Conservation (phyloP, 2,113 vertebrate species). For the Alligator mississippiensis region DNA sequence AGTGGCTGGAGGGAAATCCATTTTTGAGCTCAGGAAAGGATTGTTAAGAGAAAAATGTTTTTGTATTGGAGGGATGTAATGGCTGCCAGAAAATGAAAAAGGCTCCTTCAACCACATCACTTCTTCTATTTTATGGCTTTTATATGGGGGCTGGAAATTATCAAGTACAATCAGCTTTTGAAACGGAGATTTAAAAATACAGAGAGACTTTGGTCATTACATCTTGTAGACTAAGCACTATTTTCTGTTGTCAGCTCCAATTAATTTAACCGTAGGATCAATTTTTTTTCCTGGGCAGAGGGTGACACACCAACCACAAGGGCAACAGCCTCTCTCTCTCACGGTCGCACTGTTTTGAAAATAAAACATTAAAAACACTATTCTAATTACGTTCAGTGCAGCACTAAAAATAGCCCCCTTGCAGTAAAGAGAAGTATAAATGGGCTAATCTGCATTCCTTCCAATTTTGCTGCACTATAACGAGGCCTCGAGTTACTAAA, state of each 20-base stretch:
- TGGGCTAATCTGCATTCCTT: neutral
- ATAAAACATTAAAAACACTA: neutral
- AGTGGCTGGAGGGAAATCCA: constrained; percentile 80
- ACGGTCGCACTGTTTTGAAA: neutral
- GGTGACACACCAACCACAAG: neutral
- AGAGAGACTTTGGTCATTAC: neutral
- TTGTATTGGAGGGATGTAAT: constrained; percentile 73
- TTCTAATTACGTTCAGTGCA: neutral
- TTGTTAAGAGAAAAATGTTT: constrained; percentile 62
- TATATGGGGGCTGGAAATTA: constrained; percentile 30
- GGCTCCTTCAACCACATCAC: constrained; percentile 26
- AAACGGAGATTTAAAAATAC: constrained; percentile 42
- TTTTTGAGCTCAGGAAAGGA: constrained; percentile 76
- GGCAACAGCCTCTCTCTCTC: neutral
- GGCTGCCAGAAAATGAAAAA: constrained; percentile 71
- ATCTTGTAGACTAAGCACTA: neutral
- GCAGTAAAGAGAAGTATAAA: neutral
- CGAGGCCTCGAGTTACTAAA: neutral
- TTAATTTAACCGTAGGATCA: constrained; percentile 49
- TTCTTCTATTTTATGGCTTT: constrained; percentile 43
- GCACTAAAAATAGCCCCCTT: neutral
- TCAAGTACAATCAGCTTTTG: constrained; percentile 10
- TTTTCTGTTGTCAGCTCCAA: constrained; percentile 38
- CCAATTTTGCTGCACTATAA: neutral
- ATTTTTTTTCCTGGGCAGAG: neutral